Evolutionary conservation across 2,797 vertebrate species (phyloP).

Genomic region (Protonibea diacanthus): DNA sequence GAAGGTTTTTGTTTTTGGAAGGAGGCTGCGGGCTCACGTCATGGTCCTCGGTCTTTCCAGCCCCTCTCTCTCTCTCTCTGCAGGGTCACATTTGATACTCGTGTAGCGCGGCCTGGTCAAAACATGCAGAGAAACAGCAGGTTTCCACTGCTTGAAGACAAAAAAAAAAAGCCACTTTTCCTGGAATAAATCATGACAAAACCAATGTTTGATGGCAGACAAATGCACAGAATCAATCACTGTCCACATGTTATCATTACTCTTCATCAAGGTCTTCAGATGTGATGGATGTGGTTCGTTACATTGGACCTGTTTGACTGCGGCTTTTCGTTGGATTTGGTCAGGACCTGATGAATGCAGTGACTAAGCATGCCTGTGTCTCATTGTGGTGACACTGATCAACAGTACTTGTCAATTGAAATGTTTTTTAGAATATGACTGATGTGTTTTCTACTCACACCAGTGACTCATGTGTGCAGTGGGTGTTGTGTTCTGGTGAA

Average conservation of each 20-base stretch:
- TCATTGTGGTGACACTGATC: slow-evolving; percentile 52
- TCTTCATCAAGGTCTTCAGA: not conserved
- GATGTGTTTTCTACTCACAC: slow-evolving; percentile 65
- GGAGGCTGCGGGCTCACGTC: slow-evolving; percentile 36
- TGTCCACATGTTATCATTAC: not conserved
- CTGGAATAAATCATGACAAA: not conserved
- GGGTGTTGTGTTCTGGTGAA: slow-evolving; percentile 56
- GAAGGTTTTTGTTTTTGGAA: slow-evolving; percentile 63
- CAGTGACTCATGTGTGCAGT: slow-evolving; percentile 64
- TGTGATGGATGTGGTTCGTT: slow-evolving; percentile 44
- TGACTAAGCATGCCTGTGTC: slow-evolving; percentile 56
- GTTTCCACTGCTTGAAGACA: slow-evolving; percentile 63
- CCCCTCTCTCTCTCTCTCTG: slow-evolving; percentile 15
- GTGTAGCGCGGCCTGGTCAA: slow-evolving; percentile 48
- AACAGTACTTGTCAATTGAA: slow-evolving; percentile 52
- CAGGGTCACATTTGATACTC: slow-evolving; percentile 60
- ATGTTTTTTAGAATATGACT: slow-evolving; percentile 62
- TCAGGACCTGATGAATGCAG: slow-evolving; percentile 36
- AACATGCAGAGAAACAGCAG: slow-evolving; percentile 66
- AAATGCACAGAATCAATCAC: not conserved
- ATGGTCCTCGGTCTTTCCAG: slow-evolving; percentile 48
- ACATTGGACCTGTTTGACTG: slow-evolving; percentile 6
- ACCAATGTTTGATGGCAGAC: not conserved
- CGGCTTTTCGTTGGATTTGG: slow-evolving; percentile 37
- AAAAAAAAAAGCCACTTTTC: slow-evolving; percentile 25